A percentile compares a stretch with the other conserved stretches of the same genome.
Evolutionary conservation across 2,797 vertebrate genomes (phyloP).

Genomic region (Cebuella pygmaea): DNA sequence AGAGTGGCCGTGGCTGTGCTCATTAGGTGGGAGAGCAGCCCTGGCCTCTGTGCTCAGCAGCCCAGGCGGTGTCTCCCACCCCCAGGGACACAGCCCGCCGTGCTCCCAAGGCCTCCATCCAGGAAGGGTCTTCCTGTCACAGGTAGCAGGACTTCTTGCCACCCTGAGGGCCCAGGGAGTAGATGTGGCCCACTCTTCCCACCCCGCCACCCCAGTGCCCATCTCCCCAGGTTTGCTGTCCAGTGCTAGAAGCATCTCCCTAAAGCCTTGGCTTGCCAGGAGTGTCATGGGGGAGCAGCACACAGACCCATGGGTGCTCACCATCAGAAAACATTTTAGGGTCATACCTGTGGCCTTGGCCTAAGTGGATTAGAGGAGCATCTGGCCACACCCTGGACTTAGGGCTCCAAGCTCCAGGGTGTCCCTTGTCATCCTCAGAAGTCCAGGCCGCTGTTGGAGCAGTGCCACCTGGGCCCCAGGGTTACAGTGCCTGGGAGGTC

Average conservation of each 20-base stretch:
- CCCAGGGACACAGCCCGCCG: not conserved
- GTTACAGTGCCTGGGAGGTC: not conserved
- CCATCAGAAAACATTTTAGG: not conserved
- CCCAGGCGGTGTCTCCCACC: not conserved
- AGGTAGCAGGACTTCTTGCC: not conserved
- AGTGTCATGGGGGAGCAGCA: not conserved
- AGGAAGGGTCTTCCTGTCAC: not conserved
- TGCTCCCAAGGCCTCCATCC: not conserved
- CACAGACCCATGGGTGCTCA: not conserved
- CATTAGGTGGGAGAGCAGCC: not conserved
- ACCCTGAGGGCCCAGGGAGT: not conserved
- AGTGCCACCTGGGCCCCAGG: not conserved
- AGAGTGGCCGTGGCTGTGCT: rapidly evolving
- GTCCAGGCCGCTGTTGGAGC: not conserved
- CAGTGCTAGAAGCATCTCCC: not conserved
- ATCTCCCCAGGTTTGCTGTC: not conserved
- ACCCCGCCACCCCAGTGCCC: not conserved
- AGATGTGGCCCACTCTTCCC: not conserved
- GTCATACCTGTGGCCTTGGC: not conserved
- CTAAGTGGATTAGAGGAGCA: not conserved
- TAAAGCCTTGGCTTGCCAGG: not conserved
- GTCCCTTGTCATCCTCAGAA: not conserved
- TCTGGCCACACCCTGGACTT: not conserved
- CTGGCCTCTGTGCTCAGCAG: not conserved
- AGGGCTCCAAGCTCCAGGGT: not conserved